These are phyloP conservation scores for Drosophila tsacasi DNA, from an alignment of 1,140 invertebrate genomes.

Conservation along the genomic window DNA sequence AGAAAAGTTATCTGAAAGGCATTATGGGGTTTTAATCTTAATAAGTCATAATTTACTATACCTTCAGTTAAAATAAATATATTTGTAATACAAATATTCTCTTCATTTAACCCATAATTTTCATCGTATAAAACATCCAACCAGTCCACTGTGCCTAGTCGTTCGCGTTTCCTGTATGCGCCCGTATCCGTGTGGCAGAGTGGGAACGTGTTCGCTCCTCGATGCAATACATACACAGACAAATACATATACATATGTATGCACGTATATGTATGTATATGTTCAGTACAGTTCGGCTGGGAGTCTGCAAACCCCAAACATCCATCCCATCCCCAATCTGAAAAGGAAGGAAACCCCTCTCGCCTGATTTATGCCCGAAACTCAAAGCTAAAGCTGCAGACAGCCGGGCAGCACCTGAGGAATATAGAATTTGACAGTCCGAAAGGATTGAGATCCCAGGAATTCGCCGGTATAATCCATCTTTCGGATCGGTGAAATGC, in stretches of 20 bases:
- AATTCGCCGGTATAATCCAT: slow-evolving; percentile 32
- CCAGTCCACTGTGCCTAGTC: slow-evolving; percentile 26
- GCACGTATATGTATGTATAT: slow-evolving; percentile 18
- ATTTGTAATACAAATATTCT: not conserved
- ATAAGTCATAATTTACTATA: too few species aligned
- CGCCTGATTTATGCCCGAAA: slow-evolving; percentile 26
- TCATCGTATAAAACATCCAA: not conserved
- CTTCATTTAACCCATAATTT: not conserved
- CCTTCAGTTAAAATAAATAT: not conserved
- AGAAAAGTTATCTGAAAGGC: not conserved
- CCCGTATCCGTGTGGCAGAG: slow-evolving; percentile 33
- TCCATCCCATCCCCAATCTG: slow-evolving; percentile 8
- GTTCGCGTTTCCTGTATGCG: slow-evolving; percentile 71
- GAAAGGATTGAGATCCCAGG: slow-evolving; percentile 15
- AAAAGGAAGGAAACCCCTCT: slow-evolving; percentile 12
- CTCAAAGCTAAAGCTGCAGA: slow-evolving; percentile 10
- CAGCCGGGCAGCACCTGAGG: slow-evolving; percentile 26
- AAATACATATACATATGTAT: not conserved
- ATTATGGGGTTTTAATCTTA: too few species aligned
- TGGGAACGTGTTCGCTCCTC: slow-evolving; percentile 67
- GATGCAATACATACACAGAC: not conserved
- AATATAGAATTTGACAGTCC: slow-evolving; percentile 36
- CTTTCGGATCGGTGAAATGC: slow-evolving; percentile 21
- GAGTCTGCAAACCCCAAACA: slow-evolving; percentile 27
- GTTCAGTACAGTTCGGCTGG: slow-evolving; percentile 77